These are phyloP conservation scores for Asobara japonica DNA, from an alignment of 1,140 invertebrate genomes.

Conservation along the genomic window DNA sequence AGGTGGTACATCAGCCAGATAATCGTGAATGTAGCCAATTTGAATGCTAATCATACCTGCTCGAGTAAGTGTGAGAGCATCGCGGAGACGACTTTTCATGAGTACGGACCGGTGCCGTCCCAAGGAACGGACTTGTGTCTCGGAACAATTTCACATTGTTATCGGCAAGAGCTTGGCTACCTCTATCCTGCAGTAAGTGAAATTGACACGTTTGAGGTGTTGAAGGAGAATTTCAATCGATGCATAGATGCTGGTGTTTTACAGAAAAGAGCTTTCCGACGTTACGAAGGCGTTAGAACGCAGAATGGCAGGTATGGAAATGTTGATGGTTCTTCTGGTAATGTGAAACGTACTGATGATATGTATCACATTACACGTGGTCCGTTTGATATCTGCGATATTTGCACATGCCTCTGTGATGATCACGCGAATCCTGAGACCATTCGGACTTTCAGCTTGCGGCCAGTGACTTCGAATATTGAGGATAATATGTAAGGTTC, in stretches of 20 bases:
- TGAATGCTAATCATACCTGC: not conserved
- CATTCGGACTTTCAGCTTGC: not conserved
- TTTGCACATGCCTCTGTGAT: not conserved
- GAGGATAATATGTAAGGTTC: not conserved
- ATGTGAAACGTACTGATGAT: not conserved
- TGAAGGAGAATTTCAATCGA: too few species aligned
- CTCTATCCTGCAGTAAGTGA: not conserved
- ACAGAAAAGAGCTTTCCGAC: not conserved
- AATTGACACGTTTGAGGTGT: too few species aligned
- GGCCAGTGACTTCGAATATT: not conserved
- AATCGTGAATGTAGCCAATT: not conserved
- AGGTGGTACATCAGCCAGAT: not conserved
- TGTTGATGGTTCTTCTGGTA: not conserved
- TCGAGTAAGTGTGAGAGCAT: not conserved
- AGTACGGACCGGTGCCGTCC: not conserved
- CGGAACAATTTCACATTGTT: not conserved
- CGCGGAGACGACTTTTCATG: not conserved
- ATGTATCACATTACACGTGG: not conserved
- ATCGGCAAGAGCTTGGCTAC: not conserved
- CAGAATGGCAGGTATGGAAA: not conserved
- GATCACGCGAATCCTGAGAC: not conserved
- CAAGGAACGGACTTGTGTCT: not conserved
- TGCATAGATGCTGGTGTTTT: too few species aligned
- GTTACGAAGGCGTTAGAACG: not conserved
- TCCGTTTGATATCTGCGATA: not conserved